Conservation (phyloP, 1,140 invertebrate species). For the Drosophila bifasciata region DNA sequence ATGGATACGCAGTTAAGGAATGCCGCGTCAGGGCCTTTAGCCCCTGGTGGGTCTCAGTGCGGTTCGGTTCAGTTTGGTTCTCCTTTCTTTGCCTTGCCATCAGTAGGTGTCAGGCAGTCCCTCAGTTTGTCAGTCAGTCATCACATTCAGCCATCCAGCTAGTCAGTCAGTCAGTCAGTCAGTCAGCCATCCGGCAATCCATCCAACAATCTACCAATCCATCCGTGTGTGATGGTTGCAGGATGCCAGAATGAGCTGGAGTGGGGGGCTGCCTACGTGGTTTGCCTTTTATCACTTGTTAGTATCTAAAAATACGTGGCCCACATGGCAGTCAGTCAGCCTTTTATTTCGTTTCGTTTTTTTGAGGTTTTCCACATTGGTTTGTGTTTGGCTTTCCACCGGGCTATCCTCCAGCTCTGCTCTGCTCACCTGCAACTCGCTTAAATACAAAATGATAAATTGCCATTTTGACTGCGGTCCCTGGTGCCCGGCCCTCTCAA, state of each 20-base stretch:
- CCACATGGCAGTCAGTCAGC: constrained; percentile 56
- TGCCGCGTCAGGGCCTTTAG: constrained; percentile 70
- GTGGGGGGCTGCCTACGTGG: constrained; percentile 17
- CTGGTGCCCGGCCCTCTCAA: constrained; percentile 31
- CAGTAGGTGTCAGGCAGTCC: constrained; percentile 51
- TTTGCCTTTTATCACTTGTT: constrained; percentile 80
- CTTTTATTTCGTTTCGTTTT: constrained; percentile 69
- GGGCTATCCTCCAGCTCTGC: no score
- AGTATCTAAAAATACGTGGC: constrained; percentile 81
- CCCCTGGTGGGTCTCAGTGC: constrained; percentile 49
- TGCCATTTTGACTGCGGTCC: constrained; percentile 75
- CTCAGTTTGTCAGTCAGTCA: constrained; percentile 61
- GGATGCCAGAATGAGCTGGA: constrained; percentile 8
- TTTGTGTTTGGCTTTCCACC: constrained; percentile 16
- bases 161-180: constrained; percentile 29
- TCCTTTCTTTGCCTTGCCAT: constrained; percentile 3
- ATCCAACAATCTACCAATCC: constrained; percentile 1
- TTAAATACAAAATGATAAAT: constrained; percentile 83
- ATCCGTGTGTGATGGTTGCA: constrained; percentile 20
- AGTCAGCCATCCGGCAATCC: constrained; percentile 19
- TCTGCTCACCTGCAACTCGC: constrained; percentile 57
- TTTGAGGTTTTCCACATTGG: constrained; percentile 31
- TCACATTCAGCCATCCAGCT: constrained; percentile 26
- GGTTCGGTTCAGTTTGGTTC: constrained; percentile 7
- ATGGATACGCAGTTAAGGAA: constrained; percentile 76